Conservation (phyloP, 2,113 vertebrate genomes). For the Clinocottus analis region DNA sequence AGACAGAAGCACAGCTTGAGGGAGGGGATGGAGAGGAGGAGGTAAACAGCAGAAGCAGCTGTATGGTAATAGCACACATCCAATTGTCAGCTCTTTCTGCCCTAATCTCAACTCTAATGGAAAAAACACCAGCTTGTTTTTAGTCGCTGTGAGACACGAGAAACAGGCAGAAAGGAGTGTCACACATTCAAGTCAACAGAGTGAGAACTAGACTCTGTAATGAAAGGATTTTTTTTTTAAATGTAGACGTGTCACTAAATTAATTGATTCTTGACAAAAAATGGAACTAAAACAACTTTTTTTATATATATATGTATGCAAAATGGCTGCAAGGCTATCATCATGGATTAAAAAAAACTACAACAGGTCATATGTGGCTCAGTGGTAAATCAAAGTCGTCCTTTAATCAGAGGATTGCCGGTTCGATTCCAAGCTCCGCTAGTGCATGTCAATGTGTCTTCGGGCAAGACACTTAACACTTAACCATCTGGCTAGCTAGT, state of each 20-base stretch:
- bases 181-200: neutral
- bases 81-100: slow-evolving; percentile 31
- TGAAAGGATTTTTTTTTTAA: neutral
- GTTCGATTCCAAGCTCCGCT: no score
- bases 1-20: slow-evolving; percentile 24
- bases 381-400: no score
- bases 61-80: slow-evolving; percentile 33
- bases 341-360: neutral
- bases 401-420: no score
- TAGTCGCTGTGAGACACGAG: neutral
- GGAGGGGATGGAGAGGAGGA: neutral
- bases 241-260: no score
- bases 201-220: neutral
- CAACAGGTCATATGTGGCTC: neutral
- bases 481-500: neutral
- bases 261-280: no score
- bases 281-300: neutral
- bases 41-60: slow-evolving; percentile 35
- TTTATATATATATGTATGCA: neutral
- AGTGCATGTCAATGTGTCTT: no score
- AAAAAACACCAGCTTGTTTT: slow-evolving; percentile 16
- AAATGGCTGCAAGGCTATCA: neutral
- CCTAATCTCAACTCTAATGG: slow-evolving; percentile 29
- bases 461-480: no score
- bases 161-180: neutral